Percentiles rank a stretch among this genome's conserved stretches.
Evolutionary conservation across 2,888 invertebrate species (phyloP).

Genomic region (Eumacrocentrus americanus): DNA sequence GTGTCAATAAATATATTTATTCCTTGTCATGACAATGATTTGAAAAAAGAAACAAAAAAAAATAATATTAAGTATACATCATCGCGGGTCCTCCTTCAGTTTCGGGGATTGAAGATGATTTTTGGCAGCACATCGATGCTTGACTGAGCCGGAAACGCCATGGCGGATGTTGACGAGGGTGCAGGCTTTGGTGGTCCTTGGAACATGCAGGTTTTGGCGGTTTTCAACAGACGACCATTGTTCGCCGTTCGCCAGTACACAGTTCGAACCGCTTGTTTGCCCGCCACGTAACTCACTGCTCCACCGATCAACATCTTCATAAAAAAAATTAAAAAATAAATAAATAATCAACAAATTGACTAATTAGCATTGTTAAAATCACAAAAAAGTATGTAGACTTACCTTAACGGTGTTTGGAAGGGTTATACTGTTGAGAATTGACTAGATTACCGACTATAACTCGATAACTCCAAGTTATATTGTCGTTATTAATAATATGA

Average conservation of each 20-base stretch:
- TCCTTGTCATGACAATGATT: slow-evolving; percentile 6
- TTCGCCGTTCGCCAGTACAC: slow-evolving; percentile 73
- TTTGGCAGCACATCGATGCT: slow-evolving; percentile 42
- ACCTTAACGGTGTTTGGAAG: slow-evolving; percentile 38
- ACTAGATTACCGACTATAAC: slow-evolving; percentile 44
- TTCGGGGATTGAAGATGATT: slow-evolving; percentile 33
- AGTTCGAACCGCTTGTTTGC: slow-evolving; percentile 76
- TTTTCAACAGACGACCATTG: slow-evolving; percentile 50
- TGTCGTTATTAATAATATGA: slow-evolving; percentile 17
- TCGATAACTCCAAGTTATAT: slow-evolving; percentile 42
- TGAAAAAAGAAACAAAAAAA: neutral
- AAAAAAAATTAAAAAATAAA: neutral
- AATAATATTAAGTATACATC: neutral
- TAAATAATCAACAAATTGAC: neutral
- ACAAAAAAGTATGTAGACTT: slow-evolving; percentile 5
- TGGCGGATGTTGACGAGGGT: slow-evolving; percentile 49
- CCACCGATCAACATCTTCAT: slow-evolving; percentile 70
- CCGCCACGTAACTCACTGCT: slow-evolving; percentile 75
- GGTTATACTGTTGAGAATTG: slow-evolving; percentile 34
- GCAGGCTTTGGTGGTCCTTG: slow-evolving; percentile 54
- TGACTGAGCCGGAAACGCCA: slow-evolving; percentile 41
- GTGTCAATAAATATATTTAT: slow-evolving; percentile 19
- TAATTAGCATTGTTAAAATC: neutral
- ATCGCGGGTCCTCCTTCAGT: neutral
- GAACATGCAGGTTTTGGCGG: slow-evolving; percentile 53